A percentile compares a stretch with the other conserved stretches of the same genome.
These are phyloP conservation scores for Camelus bactrianus DNA, from an alignment of 2,113 vertebrate genomes.

Conservation along the genomic window DNA sequence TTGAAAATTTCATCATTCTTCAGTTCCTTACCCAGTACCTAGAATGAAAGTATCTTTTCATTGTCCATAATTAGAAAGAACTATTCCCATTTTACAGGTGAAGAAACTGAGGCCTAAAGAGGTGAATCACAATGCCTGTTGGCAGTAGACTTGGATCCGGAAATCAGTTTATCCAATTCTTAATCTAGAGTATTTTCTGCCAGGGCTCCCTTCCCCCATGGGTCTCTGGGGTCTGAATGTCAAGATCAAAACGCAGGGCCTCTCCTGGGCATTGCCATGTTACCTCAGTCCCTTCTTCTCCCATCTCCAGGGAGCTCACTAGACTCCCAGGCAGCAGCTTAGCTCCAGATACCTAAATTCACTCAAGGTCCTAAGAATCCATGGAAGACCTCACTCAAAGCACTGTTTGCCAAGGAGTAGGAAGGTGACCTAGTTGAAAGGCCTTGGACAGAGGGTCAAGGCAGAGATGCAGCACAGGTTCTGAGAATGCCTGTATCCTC, in stretches of 20 bases:
- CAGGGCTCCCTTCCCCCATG: neutral
- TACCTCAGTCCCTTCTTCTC: neutral
- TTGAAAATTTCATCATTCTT: neutral
- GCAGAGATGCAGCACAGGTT: neutral
- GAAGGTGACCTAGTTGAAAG: neutral
- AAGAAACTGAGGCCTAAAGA: conserved; percentile 4
- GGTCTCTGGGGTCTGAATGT: neutral
- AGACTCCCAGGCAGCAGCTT: neutral
- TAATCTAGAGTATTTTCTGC: neutral
- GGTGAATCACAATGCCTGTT: neutral
- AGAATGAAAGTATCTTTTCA: neutral
- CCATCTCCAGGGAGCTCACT: neutral
- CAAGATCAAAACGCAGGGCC: neutral
- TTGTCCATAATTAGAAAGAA: neutral
- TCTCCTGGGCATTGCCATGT: neutral
- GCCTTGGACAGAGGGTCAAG: neutral
- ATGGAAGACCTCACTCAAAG: neutral
- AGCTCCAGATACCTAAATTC: neutral
- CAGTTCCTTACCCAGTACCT: neutral
- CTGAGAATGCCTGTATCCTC: neutral
- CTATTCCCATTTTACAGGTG: neutral
- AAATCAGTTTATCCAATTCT: neutral
- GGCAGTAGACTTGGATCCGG: neutral
- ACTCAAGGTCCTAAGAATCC: neutral
- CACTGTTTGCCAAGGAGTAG: neutral